phyloP scores from a whole-genome alignment of 2,888 invertebrate species.

The Lasioglossum malachurum region DNA sequence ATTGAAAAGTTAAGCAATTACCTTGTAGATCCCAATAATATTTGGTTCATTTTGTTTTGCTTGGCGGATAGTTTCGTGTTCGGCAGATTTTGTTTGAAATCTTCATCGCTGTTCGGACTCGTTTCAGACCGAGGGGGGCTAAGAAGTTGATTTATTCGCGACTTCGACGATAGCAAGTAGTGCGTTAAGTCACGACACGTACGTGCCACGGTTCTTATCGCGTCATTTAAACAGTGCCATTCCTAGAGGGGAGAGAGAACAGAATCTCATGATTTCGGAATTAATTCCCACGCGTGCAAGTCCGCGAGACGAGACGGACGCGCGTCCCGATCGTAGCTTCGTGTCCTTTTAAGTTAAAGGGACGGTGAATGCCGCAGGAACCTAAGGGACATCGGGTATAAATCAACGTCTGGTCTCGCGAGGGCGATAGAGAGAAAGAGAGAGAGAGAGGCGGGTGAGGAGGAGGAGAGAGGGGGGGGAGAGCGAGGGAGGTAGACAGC shows the following conservation, averaged over 20 bases:
- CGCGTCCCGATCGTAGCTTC: constrained; percentile 57
- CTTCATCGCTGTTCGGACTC: constrained; percentile 1
- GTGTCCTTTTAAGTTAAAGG: constrained; percentile 75
- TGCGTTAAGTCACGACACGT: background rate
- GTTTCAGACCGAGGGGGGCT: background rate
- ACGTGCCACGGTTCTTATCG: constrained; percentile 21
- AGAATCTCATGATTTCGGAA: constrained; percentile 41
- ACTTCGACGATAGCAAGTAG: background rate
- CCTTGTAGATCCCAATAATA: background rate
- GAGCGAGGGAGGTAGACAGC: constrained; percentile 48
- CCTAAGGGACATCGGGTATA: constrained; percentile 72
- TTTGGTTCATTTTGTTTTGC: background rate
- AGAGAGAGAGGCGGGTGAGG: background rate
- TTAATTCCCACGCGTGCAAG: constrained; percentile 68
- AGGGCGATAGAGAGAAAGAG: constrained; percentile 29
- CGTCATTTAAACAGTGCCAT: constrained; percentile 30
- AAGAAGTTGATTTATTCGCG: constrained; percentile 3
- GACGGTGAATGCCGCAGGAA: constrained; percentile 66
- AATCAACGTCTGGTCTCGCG: constrained; percentile 74
- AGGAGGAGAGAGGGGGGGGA: constrained; percentile 3
- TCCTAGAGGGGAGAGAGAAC: background rate
- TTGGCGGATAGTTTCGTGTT: background rate
- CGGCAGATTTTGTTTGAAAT: background rate
- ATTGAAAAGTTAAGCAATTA: background rate
- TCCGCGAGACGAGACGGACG: constrained; percentile 51